Percentiles rank a stretch among this genome's conserved stretches.
phyloP scores from a whole-genome alignment of 2,113 vertebrate genomes.

The Numenius arquata region DNA sequence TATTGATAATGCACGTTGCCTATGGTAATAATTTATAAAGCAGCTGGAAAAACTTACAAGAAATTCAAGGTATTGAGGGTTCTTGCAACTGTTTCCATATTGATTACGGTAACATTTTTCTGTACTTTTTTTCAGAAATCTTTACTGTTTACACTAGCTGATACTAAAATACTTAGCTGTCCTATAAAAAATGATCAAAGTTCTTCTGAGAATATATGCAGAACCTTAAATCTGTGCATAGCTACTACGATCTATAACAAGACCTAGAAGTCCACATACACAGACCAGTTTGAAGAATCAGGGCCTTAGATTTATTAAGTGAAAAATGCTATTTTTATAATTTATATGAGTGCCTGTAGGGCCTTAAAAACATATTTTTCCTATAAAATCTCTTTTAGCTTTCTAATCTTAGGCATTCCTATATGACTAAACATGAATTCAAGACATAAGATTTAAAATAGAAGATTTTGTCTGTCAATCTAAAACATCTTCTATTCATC shows the following conservation, averaged over 20 bases:
- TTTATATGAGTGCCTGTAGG: neutral
- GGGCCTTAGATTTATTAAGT: neutral
- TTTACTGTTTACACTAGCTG: neutral
- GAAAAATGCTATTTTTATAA: neutral
- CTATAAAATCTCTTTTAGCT: neutral
- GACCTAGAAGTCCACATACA: neutral
- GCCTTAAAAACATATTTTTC: neutral
- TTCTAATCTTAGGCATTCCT: neutral
- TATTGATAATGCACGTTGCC: neutral
- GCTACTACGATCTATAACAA: neutral
- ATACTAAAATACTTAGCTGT: neutral
- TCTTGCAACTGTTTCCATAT: neutral
- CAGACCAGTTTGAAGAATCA: neutral
- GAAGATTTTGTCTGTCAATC: neutral
- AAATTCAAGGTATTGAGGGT: neutral
- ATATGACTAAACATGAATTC: neutral
- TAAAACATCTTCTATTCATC: neutral
- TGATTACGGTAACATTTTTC: neutral
- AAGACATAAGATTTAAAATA: neutral
- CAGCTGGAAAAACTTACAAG: neutral
- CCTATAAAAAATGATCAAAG: neutral
- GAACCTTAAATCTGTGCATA: neutral
- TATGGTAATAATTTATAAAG: slow-evolving; percentile 17
- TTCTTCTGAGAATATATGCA: neutral
- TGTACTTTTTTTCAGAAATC: neutral